These are phyloP conservation scores for Tachuris rubrigastra DNA, from an alignment of 2,113 vertebrate genomes.

Conservation along the genomic window DNA sequence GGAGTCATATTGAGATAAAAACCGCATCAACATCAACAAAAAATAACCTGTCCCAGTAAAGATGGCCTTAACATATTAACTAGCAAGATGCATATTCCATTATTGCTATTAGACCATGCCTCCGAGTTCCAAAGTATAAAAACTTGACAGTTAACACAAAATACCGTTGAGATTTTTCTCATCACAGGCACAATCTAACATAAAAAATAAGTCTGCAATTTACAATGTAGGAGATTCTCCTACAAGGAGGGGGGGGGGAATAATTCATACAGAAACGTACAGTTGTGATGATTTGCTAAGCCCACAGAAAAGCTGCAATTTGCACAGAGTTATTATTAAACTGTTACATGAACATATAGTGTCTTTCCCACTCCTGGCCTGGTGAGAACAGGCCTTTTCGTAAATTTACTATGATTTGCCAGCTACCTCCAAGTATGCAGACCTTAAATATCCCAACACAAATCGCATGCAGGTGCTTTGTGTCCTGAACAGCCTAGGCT, in stretches of 20 bases:
- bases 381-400: not conserved
- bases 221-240: slow-evolving; percentile 35
- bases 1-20: slow-evolving; percentile 58
- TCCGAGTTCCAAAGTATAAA: slow-evolving; percentile 70
- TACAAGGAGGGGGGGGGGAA: not conserved
- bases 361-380: not conserved
- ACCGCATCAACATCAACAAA: slow-evolving; percentile 60
- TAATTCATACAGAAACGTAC: not conserved
- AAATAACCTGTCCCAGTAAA: slow-evolving; percentile 60
- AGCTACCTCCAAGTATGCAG: not conserved
- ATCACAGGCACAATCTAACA: slow-evolving; percentile 76
- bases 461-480: not conserved
- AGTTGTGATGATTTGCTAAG: slow-evolving; percentile 39
- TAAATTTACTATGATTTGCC: not conserved
- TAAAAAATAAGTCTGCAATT: slow-evolving; percentile 62
- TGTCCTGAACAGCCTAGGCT: slow-evolving; percentile 13
- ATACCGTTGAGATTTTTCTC: slow-evolving; percentile 54
- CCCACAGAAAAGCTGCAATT: slow-evolving; percentile 36
- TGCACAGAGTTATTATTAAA: slow-evolving; percentile 17
- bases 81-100: slow-evolving; percentile 64
- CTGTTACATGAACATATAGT: not conserved
- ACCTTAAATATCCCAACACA: not conserved
- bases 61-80: slow-evolving; percentile 46
- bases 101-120: slow-evolving; percentile 74
- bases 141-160: slow-evolving; percentile 61